phyloP scores from a whole-genome alignment of 2,888 invertebrate species.

The Cryptus armator region DNA sequence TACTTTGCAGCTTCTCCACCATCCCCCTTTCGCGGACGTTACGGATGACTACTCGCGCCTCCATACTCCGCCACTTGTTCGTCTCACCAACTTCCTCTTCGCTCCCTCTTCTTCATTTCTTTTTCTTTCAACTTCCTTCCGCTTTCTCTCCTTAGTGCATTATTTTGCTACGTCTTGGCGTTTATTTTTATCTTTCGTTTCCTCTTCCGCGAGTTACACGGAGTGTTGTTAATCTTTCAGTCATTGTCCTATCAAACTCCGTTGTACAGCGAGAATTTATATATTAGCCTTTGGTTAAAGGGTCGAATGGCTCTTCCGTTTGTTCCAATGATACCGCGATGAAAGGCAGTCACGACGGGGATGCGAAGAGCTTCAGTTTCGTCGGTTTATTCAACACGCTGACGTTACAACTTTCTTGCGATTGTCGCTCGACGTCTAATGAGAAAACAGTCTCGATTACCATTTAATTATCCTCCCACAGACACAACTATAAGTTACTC shows the following conservation, averaged over 20 bases:
- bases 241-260: not conserved
- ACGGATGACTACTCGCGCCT: constrained; percentile 68
- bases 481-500: not conserved
- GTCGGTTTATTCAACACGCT: not conserved
- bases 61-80: constrained; percentile 54
- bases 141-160: constrained; percentile 28
- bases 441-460: constrained; percentile 42
- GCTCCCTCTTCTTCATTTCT: not conserved
- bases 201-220: constrained; percentile 17
- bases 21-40: constrained; percentile 62
- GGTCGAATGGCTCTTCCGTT: not conserved
- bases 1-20: constrained; percentile 10
- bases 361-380: not conserved
- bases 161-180: constrained; percentile 11
- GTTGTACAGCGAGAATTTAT: too few species aligned
- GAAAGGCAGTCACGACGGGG: not conserved
- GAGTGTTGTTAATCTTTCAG: not conserved
- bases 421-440: not conserved
- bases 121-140: not conserved
- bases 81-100: constrained; percentile 41
- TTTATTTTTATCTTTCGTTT: not conserved
- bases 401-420: not conserved
- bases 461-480: constrained; percentile 29
- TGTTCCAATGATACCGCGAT: not conserved
- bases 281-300: not conserved